Evolutionary conservation across 53 echinoderm and acorn worm species (phyloP), one percentile per base, ranked within the genome.

Genomic region (Stichopus horrens): DNA sequence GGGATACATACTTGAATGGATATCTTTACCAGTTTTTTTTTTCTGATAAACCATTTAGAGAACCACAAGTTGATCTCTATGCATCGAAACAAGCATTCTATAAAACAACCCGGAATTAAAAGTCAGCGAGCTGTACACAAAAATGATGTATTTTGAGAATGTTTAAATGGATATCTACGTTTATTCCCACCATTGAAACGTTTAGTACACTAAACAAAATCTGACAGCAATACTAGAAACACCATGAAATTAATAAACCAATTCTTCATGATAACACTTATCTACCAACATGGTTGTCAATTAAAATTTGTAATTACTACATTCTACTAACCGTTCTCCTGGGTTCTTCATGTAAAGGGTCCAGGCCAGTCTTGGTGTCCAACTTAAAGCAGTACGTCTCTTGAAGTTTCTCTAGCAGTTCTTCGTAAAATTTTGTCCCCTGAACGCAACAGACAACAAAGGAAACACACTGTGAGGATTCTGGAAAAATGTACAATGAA

Each of bases 401-500:
- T 74, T 97, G 94, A 53, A 97, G 83, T 76, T 97, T 97, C 52
- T 83, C 90, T 55, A 95, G 86, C 51, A 97, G 80, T 7, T 90
- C 92, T 56, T 93, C 91, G 84, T 95, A 97, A 90, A 97, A 97
- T 37, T 91, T 78, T 76, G 87, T 89, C 8, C 98, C 98, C 98
- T 97, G 83, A 23, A 76, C 53, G 37, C 37, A 37, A 37, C 0
- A 37, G 19, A 74, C 74, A 60, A 87, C 21, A 89, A 81, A 7
- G 11, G 13, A 67, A 14, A 14, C n/a, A 14, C n/a, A 67, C 68
- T 67, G 11, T 67, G 68, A 67, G n/a, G 68, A 67, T 67, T 37
- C 37, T 37, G 37, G 2, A 37, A 0, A 1, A 2, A 37, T 37
- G 37, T 37, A 37, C 2, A 2, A 37, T 37, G 37, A 37, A 37